Evolutionary conservation across 1,140 invertebrate species (phyloP).

Genomic region (Archegozetes longisetosus): DNA sequence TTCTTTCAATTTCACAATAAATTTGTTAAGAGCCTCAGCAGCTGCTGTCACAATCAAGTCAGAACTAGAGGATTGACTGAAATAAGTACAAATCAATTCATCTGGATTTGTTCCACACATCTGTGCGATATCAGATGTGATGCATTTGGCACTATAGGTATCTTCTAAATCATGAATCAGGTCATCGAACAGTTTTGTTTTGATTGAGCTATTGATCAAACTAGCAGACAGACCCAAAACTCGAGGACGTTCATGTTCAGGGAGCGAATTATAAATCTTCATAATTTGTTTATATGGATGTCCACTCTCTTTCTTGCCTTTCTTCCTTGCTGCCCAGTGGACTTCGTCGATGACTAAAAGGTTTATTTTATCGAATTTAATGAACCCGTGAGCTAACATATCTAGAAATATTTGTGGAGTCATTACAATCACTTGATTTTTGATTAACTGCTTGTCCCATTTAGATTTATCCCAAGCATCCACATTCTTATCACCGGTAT

Average conservation of each 20-base stretch:
- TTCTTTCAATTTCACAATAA: not conserved
- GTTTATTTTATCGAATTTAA: slow-evolving; percentile 47
- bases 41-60: not conserved
- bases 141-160: not conserved
- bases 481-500: not conserved
- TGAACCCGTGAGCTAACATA: slow-evolving; percentile 44
- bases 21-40: not conserved
- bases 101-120: not conserved
- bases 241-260: slow-evolving; percentile 28
- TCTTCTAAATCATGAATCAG: not conserved
- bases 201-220: slow-evolving; percentile 25
- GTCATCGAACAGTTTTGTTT: not conserved
- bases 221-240: slow-evolving; percentile 47
- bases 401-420: slow-evolving; percentile 65
- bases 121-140: not conserved
- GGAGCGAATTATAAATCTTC: slow-evolving; percentile 36
- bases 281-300: slow-evolving; percentile 52
- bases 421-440: slow-evolving; percentile 60
- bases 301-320: not conserved
- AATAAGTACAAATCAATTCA: not conserved
- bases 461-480: slow-evolving; percentile 38
- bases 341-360: slow-evolving; percentile 84
- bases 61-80: not conserved
- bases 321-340: slow-evolving; percentile 50
- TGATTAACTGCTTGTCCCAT: slow-evolving; percentile 46